Conservation (phyloP, 2,113 vertebrate genomes). For the Aegithalos caudatus region DNA sequence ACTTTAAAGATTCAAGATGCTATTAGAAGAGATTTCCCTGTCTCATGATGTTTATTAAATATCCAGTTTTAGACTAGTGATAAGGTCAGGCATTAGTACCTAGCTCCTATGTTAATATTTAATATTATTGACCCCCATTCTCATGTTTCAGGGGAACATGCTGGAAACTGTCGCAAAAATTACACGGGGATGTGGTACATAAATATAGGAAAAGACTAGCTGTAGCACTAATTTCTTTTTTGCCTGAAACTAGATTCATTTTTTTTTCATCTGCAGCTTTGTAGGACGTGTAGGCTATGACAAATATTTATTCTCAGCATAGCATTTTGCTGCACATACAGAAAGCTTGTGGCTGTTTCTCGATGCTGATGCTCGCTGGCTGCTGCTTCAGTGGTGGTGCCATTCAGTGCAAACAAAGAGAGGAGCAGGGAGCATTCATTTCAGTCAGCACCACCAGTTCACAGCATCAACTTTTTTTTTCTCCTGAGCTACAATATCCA, state of each 20-base stretch:
- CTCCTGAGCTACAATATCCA: not conserved
- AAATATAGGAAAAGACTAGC: not conserved
- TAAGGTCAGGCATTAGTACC: not conserved
- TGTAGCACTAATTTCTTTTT: not conserved
- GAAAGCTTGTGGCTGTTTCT: not conserved
- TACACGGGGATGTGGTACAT: not conserved
- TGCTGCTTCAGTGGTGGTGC: not conserved
- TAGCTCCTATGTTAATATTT: slow-evolving; percentile 4
- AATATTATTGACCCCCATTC: not conserved
- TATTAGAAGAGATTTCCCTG: slow-evolving; percentile 5
- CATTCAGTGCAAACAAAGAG: not conserved
- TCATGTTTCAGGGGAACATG: not conserved
- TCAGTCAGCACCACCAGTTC: not conserved
- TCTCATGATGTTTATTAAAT: slow-evolving; percentile 14
- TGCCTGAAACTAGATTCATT: not conserved
- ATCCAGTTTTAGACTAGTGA: not conserved
- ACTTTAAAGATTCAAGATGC: slow-evolving; percentile 16
- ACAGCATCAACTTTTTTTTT: not conserved
- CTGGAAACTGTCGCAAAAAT: not conserved
- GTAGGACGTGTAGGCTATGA: not conserved
- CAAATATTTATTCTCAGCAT: not conserved
- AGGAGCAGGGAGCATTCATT: not conserved
- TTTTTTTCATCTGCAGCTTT: not conserved
- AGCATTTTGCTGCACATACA: not conserved
- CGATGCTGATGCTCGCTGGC: not conserved